These are phyloP conservation scores for Micoletzkya japonica DNA, from an alignment of 2,888 invertebrate species.

Conservation along the genomic window DNA sequence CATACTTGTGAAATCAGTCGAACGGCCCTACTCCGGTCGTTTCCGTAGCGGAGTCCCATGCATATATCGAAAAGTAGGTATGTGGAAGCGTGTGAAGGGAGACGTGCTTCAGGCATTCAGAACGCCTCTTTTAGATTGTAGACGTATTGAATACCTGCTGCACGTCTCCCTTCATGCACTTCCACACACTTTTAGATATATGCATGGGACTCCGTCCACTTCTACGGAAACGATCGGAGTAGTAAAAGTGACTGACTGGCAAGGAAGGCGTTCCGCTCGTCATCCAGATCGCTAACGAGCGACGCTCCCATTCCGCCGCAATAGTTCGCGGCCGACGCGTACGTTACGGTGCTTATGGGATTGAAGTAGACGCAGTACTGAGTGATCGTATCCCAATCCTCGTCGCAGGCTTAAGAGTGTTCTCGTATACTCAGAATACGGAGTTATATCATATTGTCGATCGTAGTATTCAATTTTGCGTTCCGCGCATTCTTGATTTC, in stretches of 20 bases:
- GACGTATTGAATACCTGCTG: too few species aligned
- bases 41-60: too few species aligned
- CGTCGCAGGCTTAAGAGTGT: conserved; percentile 37
- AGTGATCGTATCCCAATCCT: conserved; percentile 40
- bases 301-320: conserved; percentile 44
- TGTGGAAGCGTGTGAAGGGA: too few species aligned
- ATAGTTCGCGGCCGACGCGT: conserved; percentile 34
- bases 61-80: too few species aligned
- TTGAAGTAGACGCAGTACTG: conserved; percentile 42
- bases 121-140: too few species aligned
- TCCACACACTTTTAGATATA: not conserved
- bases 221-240: too few species aligned
- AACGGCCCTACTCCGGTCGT: too few species aligned
- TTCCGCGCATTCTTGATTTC: too few species aligned
- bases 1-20: not conserved
- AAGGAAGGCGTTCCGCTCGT: conserved; percentile 39
- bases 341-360: conserved; percentile 4
- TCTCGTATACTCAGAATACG: not conserved
- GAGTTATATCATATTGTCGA: too few species aligned
- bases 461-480: too few species aligned
- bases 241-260: not conserved
- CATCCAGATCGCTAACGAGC: conserved; percentile 44
- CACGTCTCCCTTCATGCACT: too few species aligned
- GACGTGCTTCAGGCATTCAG: too few species aligned
- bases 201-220: not conserved